A percentile compares a stretch with the other conserved stretches of the same genome.
Evolutionary conservation across 2,888 invertebrate species (phyloP).

Genomic region (Oscheius onirici): DNA sequence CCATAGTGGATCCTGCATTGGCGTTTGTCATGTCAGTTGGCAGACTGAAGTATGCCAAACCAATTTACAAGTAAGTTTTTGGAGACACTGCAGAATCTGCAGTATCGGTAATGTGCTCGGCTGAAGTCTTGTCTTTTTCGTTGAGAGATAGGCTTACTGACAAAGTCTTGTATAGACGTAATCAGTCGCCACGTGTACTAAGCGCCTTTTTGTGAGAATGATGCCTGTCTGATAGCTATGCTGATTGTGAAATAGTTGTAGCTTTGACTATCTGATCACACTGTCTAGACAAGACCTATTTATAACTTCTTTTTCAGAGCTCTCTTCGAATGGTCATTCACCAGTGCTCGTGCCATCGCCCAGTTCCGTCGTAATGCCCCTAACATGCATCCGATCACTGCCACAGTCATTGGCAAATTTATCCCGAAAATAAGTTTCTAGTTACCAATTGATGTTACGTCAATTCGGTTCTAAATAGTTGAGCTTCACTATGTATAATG

Average conservation of each 20-base stretch:
- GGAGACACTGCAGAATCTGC: neutral
- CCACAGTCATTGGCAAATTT: constrained; percentile 52
- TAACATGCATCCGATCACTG: constrained; percentile 69
- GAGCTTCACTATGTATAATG: too few species aligned
- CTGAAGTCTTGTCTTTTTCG: neutral
- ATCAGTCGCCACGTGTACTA: constrained; percentile 15
- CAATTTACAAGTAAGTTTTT: constrained; percentile 80
- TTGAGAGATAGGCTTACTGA: neutral
- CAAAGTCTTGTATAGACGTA: neutral
- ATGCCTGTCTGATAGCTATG: constrained; percentile 9
- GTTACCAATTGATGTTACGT: neutral
- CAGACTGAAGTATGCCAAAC: constrained; percentile 88
- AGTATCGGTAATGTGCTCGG: neutral
- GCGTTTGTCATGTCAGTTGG: constrained; percentile 85
- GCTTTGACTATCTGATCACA: too few species aligned
- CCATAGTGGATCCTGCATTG: constrained; percentile 79
- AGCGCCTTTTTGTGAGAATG: constrained; percentile 12
- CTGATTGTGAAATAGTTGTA: neutral
- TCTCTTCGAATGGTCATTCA: constrained; percentile 61
- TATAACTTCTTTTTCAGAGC: constrained; percentile 40
- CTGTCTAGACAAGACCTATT: too few species aligned
- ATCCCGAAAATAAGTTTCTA: constrained; percentile 39
- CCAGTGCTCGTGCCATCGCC: constrained; percentile 54
- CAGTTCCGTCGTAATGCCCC: constrained; percentile 59
- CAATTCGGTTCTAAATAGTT: too few species aligned